Evolutionary conservation across 2,113 vertebrate species (phyloP), one percentile per base, ranked within the genome.

Genomic region (Cyprinodon brontotheroides): DNA sequence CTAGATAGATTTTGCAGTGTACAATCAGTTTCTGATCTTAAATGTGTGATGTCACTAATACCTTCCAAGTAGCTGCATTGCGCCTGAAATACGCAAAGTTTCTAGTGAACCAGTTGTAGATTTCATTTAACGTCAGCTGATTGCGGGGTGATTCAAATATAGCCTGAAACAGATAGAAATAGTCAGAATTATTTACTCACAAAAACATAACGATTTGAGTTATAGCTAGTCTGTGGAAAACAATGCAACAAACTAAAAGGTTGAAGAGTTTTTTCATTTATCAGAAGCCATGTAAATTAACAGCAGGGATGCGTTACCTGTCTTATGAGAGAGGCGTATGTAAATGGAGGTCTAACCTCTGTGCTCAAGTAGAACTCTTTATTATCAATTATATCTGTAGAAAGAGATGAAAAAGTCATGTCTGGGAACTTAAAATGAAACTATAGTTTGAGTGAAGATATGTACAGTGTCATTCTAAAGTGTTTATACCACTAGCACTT

Each of bases 41-140:
- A 41, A 45, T 7, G 40, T 7, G 29, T 22, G 11, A 47, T 17
- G 3, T 36, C 22, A 37, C 45, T 9, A 10, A n/a, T 65, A 99
- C 98, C 98, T 99, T 99, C 98, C 98, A 99, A 11, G 98, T 99
- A 0, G 98, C 98, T 0, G 98, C 97, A n/a, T 99, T 99, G 89
- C 98, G 96, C 79, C 97, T 92, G 93, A 99, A 99, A 93, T 99
- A 99, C 48, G 96, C 97, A 87, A 99, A 99, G 93, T 97, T 99
- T 89, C 96, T 94, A 38, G 98, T 99, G 95, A 99, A 99, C 98
- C 98, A 99, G 94, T 98, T 99, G 95, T 99, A 99, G 94, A 99
- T 99, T 94, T 99, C 98, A 11, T 99, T 99, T 95, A 99, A 95
- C 88, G 98, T 99, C 95, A 99, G 95, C 94, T 99, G 97, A 90